Conservation (phyloP, 2,797 vertebrate species). For the Urocyon cinereoargenteus region DNA sequence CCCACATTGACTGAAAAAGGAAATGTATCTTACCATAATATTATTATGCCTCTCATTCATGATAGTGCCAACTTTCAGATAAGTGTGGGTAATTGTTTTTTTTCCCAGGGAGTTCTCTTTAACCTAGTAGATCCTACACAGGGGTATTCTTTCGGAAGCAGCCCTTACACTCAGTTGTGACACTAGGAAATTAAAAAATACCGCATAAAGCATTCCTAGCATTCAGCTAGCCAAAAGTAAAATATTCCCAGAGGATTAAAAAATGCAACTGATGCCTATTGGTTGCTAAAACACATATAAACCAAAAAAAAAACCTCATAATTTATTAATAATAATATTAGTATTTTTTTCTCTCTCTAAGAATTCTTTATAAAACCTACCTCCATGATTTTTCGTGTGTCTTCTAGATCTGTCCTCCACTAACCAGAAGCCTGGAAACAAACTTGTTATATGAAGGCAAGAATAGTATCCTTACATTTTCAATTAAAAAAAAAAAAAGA, state of each 20-base stretch:
- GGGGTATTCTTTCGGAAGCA: neutral
- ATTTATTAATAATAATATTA: neutral
- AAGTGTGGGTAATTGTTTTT: slow-evolving; percentile 65
- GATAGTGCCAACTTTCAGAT: neutral
- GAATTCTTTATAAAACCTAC: neutral
- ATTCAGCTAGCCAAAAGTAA: slow-evolving; percentile 41
- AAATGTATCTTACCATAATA: slow-evolving; percentile 72
- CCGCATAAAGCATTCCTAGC: neutral
- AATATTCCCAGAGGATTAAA: slow-evolving; percentile 8
- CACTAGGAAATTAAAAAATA: slow-evolving; percentile 62
- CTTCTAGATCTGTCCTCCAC: neutral
- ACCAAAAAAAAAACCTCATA: neutral
- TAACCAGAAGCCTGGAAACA: neutral
- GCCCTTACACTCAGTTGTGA: neutral
- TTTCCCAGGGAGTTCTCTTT: neutral
- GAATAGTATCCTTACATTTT: neutral
- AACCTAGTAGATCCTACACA: neutral
- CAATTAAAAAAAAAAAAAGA: neutral
- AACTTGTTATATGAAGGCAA: neutral
- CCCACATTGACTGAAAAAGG: slow-evolving; percentile 44
- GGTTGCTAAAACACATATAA: neutral
- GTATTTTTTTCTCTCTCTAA: neutral
- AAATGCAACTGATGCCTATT: neutral
- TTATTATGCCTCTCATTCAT: slow-evolving; percentile 27
- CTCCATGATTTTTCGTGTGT: neutral